Evolutionary conservation across 92 coral and sea anemone genomes (phyloP).

Genomic region (Hydrozoanthus gracilis): DNA sequence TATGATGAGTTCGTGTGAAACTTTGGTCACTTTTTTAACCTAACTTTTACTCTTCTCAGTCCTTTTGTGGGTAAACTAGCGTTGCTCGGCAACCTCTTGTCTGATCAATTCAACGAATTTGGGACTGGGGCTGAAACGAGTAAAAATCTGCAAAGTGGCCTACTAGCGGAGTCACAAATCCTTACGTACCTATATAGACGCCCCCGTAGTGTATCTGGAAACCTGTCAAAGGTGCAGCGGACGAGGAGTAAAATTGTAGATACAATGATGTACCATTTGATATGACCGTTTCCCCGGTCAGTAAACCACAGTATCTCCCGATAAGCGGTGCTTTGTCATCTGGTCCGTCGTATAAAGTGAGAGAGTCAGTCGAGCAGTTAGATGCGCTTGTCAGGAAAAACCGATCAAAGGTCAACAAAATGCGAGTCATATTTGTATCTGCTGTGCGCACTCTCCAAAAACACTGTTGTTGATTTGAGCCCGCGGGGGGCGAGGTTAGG

Average conservation of each 20-base stretch:
- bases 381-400: constrained; percentile 38
- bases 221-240: constrained; percentile 15
- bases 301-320: constrained; percentile 51
- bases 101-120: too few species aligned
- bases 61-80: too few species aligned
- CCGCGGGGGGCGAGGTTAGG: constrained; percentile 25
- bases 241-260: neutral
- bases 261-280: constrained; percentile 37
- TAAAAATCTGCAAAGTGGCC: too few species aligned
- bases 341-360: constrained; percentile 51
- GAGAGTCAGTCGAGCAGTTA: constrained; percentile 41
- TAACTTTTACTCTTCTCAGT: too few species aligned
- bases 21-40: too few species aligned
- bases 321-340: constrained; percentile 39
- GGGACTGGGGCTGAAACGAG: too few species aligned
- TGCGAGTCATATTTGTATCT: constrained; percentile 2
- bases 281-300: constrained; percentile 50
- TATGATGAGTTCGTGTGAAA: too few species aligned
- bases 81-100: too few species aligned
- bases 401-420: constrained; percentile 46
- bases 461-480: constrained; percentile 14
- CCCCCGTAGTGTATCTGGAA: constrained; percentile 30
- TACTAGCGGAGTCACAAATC: too few species aligned
- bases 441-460: constrained; percentile 31
- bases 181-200: constrained; percentile 16